Percentiles rank a stretch among this genome's conserved stretches.
Conservation (phyloP, 2,113 vertebrate genomes). For the Elgaria multicarinata region DNA sequence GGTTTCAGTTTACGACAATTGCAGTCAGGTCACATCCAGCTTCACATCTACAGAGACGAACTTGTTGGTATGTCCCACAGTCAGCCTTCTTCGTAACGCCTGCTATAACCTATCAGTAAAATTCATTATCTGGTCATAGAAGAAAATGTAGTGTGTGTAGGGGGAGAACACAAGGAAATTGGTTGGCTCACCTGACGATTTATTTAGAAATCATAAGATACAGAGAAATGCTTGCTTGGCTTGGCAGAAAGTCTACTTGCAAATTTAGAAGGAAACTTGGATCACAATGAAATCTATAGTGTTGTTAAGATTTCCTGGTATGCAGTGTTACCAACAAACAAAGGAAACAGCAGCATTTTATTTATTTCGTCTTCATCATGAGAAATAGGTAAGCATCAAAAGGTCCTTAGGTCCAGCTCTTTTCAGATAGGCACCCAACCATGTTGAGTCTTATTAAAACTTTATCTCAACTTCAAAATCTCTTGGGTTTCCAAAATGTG, state of each 20-base stretch:
- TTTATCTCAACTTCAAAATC: constrained; percentile 35
- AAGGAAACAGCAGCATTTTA: not conserved
- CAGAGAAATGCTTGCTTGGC: not conserved
- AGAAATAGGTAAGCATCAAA: constrained; percentile 21
- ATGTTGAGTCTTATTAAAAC: constrained; percentile 31
- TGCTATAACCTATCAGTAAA: not conserved
- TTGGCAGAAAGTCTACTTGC: not conserved
- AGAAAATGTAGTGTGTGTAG: not conserved
- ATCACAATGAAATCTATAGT: not conserved
- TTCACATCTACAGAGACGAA: not conserved
- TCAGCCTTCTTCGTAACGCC: not conserved
- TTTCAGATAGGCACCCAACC: constrained; percentile 20
- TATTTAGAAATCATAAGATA: not conserved
- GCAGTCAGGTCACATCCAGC: not conserved
- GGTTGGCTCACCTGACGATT: not conserved
- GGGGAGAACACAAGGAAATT: not conserved
- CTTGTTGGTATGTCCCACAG: not conserved
- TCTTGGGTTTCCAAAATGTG: constrained; percentile 19
- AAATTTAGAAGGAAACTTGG: not conserved
- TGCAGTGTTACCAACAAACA: constrained; percentile 1
- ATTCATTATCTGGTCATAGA: not conserved
- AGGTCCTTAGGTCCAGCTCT: not conserved
- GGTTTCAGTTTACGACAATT: not conserved
- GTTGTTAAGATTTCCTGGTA: constrained; percentile 1
- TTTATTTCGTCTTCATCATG: constrained; percentile 14